phyloP scores from a whole-genome alignment of 2,888 invertebrate genomes.

The Galerucella pusilla region DNA sequence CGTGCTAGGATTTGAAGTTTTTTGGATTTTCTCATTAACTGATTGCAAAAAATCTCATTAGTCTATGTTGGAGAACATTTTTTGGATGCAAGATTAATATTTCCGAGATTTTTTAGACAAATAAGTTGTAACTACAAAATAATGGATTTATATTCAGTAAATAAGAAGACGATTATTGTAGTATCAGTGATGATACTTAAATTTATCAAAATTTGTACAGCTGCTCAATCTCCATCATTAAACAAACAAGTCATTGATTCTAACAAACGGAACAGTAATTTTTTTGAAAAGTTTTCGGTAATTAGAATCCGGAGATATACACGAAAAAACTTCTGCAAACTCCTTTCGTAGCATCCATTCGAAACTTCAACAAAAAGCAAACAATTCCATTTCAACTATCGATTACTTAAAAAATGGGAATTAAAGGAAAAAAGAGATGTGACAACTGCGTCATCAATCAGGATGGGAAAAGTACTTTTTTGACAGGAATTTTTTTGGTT shows the following conservation, averaged over 20 bases:
- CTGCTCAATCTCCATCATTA: too few relatives aligned
- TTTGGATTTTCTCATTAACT: background rate
- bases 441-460: background rate
- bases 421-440: background rate
- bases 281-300: background rate
- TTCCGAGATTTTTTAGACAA: background rate
- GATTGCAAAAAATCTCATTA: background rate
- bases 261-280: background rate
- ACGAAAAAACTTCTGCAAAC: background rate
- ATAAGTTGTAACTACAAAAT: background rate
- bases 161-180: too few relatives aligned
- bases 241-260: background rate
- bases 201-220: too few relatives aligned
- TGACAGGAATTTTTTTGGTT: background rate
- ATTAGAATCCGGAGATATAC: background rate
- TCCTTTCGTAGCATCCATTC: background rate
- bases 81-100: background rate
- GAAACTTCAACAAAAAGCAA: background rate
- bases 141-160: background rate
- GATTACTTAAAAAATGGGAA: background rate
- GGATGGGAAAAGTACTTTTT: background rate
- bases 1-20: background rate
- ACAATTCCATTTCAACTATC: background rate
- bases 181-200: too few relatives aligned
- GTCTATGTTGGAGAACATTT: background rate